phyloP scores from a whole-genome alignment of 2,888 invertebrate species.

The Polydrusus pterygomalis region DNA sequence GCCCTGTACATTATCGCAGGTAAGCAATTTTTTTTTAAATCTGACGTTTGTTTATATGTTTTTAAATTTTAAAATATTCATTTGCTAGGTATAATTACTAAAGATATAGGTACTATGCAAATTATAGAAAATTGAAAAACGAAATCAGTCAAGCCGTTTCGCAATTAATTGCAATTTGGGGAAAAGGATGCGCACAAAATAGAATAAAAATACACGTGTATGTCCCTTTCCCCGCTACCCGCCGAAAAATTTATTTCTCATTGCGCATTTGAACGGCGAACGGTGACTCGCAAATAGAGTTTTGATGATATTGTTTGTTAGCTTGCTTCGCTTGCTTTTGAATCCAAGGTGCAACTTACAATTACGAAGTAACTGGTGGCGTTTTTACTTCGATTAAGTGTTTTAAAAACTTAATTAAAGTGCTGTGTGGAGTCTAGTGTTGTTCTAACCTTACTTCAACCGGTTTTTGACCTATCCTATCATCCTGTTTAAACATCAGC shows the following conservation, averaged over 20 bases:
- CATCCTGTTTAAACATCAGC: constrained; percentile 62
- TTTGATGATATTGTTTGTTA: constrained; percentile 41
- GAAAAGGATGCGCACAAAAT: constrained; percentile 39
- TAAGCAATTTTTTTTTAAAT: neutral
- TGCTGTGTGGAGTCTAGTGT: neutral
- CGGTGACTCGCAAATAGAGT: constrained; percentile 38
- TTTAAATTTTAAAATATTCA: no score
- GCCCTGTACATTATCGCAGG: neutral
- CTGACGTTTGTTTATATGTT: no score
- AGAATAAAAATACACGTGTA: constrained; percentile 28
- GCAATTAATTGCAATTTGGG: neutral
- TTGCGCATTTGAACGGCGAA: constrained; percentile 46
- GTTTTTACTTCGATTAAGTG: constrained; percentile 23
- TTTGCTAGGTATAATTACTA: no score
- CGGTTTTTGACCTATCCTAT: constrained; percentile 63
- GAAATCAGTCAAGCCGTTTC: neutral
- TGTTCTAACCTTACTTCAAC: constrained; percentile 52
- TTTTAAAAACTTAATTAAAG: constrained; percentile 11
- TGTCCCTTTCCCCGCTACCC: constrained; percentile 37
- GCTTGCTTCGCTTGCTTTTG: constrained; percentile 31
- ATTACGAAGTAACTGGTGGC: constrained; percentile 24
- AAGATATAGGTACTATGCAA: no score
- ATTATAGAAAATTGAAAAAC: no score
- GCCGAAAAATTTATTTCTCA: constrained; percentile 26
- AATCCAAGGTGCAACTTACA: constrained; percentile 37